Base-by-base conservation (phyloP, 2,888 invertebrate species). In the Tetragonula carbonaria region DNA sequence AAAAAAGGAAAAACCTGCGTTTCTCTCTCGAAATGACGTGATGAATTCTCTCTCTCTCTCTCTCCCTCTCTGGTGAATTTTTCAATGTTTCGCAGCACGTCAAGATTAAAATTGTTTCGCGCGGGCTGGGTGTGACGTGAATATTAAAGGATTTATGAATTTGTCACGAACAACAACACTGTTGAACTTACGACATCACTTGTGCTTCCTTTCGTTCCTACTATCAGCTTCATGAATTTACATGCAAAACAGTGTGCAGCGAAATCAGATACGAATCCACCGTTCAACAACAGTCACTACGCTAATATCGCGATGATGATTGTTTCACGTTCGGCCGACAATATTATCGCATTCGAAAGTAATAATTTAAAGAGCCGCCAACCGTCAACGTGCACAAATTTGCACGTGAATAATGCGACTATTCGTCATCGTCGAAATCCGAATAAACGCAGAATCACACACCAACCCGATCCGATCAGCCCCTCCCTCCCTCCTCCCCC, bases 321-420 rank as follows among this genome's bases (percentile, higher is more conserved):
- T 66, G 23, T 51, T n/a, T 45, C 50, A n/a, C 65, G 11, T 71
- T 70, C 16, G 45, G 33, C 11, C 53, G 65, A n/a, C 21, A 28
- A 38, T 71, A 70, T 28, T 51, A 57, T 71, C 63, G 65, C 21
- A 65, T 23, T 33, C 50, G 53, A 16, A 51, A 45, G 65, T 78
- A 51, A 50, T 71, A 70, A 71, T 78, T 80, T 33, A 62, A 59
- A 79, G 28, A 45, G 51, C 33, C 8, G 51, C 16, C 23, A 18
- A 8, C 45, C 14, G 57, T 21, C 45, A 50, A n/a, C 55, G 57
- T 51, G 45, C 16, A 67, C 38, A 23, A 57, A 23, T 65, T 38
- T 51, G 5, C 51, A 21, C n/a, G 23, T 38, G 51, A 66, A 21
- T 38, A 53, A 72, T 72, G 62, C 18, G 63, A 55, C 62, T 50